Percentiles rank a stretch among this genome's conserved stretches.
Conservation (phyloP, 2,113 vertebrate species). For the Aldabrachelys gigantea region DNA sequence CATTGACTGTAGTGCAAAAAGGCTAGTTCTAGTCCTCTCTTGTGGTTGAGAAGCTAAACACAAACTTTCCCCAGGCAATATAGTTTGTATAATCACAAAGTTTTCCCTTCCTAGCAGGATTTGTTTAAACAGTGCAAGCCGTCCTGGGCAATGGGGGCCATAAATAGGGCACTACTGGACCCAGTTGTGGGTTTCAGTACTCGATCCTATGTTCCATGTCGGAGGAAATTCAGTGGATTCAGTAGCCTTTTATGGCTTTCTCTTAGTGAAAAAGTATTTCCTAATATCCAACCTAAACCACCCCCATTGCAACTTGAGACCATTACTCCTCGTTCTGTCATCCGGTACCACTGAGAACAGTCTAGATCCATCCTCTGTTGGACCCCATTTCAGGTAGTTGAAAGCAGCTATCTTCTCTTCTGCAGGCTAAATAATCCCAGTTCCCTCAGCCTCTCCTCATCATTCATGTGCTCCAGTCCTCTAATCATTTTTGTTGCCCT, state of each 20-base stretch:
- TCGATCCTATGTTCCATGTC: background rate
- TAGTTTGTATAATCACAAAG: fast-evolving
- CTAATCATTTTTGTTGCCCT: no score
- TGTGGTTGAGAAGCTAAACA: background rate
- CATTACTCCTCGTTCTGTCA: no score
- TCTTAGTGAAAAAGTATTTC: background rate
- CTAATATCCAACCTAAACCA: no score
- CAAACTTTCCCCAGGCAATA: background rate
- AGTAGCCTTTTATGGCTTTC: background rate
- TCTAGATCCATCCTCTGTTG: no score
- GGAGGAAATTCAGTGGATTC: background rate
- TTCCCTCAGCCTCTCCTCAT: no score
- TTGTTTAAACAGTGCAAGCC: background rate
- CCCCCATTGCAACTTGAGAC: no score
- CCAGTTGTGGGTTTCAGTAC: background rate
- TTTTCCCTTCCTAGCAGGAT: fast-evolving
- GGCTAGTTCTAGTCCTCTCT: background rate
- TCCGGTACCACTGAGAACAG: no score
- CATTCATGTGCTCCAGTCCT: no score
- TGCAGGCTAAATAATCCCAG: no score
- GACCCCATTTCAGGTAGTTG: no score
- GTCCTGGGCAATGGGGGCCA: background rate
- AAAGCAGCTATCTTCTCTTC: no score
- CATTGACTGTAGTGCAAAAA: background rate
- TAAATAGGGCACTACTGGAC: background rate